Conservation (phyloP, 2,888 invertebrate species). For the Congeria kusceri region DNA sequence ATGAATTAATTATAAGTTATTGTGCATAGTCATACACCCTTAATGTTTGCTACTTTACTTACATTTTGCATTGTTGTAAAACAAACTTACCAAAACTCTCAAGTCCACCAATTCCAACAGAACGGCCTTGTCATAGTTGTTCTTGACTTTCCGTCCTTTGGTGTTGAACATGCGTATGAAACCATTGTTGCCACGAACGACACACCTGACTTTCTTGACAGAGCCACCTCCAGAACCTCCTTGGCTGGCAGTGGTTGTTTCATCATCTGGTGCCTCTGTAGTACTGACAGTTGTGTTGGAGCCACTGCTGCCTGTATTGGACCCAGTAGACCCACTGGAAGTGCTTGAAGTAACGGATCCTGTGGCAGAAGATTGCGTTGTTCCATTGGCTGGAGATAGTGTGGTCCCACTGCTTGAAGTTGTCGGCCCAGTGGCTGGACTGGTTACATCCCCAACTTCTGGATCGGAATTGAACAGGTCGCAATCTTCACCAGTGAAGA, state of each 20-base stretch:
- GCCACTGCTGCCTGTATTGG: too few relatives aligned
- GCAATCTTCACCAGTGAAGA: conserved; percentile 54
- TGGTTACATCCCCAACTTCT: conserved; percentile 4
- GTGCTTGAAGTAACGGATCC: too few relatives aligned
- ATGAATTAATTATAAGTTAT: too few relatives aligned
- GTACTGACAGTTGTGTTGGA: neutral
- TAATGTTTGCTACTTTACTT: too few relatives aligned
- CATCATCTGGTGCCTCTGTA: conserved; percentile 1
- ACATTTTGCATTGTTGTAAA: too few relatives aligned
- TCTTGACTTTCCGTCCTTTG: conserved; percentile 11
- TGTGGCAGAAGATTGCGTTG: too few relatives aligned
- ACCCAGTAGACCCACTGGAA: too few relatives aligned
- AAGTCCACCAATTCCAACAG: conserved; percentile 33
- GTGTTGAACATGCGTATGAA: conserved; percentile 24
- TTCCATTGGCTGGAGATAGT: too few relatives aligned
- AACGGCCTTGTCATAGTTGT: conserved; percentile 30
- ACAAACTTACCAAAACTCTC: conserved; percentile 37
- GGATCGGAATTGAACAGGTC: conserved; percentile 27
- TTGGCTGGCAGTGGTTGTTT: neutral
- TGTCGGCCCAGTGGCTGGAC: neutral
- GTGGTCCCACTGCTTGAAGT: neutral
- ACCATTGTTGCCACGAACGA: conserved; percentile 13
- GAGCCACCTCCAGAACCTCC: neutral
- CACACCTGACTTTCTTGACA: conserved; percentile 13
- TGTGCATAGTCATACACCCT: too few relatives aligned